Percentiles rank a stretch among this genome's conserved stretches.
phyloP scores from a whole-genome alignment of 2,113 vertebrate species.

The Isichthys henryi region DNA sequence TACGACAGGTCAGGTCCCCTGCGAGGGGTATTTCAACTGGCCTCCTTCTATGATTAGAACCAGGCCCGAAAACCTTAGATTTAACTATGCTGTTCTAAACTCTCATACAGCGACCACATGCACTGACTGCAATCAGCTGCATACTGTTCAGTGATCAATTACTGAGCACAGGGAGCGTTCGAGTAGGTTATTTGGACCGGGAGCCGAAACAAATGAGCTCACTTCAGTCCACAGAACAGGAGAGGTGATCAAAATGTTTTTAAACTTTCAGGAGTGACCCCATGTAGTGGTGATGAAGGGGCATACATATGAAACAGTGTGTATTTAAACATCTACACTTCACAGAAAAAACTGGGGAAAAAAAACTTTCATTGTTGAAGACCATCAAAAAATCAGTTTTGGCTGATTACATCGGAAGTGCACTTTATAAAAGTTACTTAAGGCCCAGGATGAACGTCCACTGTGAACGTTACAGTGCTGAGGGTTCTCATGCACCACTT shows the following conservation, averaged over 20 bases:
- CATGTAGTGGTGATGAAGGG: not conserved
- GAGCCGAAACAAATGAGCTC: no score
- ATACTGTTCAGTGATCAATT: no score
- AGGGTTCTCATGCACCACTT: not conserved
- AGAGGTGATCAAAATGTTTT: no score
- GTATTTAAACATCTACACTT: not conserved
- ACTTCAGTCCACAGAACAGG: no score
- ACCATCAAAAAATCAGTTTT: not conserved
- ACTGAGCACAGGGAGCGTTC: no score
- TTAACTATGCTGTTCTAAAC: not conserved
- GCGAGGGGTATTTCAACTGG: not conserved
- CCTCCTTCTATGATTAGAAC: not conserved
- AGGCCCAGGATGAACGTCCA: not conserved
- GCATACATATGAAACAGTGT: not conserved
- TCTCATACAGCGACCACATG: not conserved
- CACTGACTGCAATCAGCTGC: no score
- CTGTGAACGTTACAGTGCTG: not conserved
- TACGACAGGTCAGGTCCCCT: not conserved
- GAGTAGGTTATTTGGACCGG: no score
- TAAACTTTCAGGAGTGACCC: no score
- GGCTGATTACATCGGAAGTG: not conserved
- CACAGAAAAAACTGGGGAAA: no score
- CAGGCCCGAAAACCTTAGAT: not conserved
- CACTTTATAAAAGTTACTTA: not conserved
- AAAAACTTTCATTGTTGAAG: not conserved